Evolutionary conservation across 2,797 vertebrate species (phyloP).

Genomic region (Bradypodion ventrale): DNA sequence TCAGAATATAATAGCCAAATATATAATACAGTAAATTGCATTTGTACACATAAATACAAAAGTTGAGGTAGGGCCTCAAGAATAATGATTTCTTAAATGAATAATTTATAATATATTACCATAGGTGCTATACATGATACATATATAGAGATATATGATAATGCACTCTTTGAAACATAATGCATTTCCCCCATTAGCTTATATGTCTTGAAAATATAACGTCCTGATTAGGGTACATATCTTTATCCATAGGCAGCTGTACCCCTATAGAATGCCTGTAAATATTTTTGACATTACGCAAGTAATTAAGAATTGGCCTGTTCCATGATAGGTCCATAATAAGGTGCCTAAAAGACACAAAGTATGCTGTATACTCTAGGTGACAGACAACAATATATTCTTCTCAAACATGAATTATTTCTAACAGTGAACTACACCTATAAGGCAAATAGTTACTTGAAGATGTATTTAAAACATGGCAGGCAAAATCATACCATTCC

Average conservation of each 20-base stretch:
- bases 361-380: slow-evolving; percentile 82
- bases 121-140: slow-evolving; percentile 79
- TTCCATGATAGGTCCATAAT: slow-evolving; percentile 89
- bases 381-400: slow-evolving; percentile 82
- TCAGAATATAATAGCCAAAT: slow-evolving; percentile 96
- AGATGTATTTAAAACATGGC: slow-evolving; percentile 85
- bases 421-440: slow-evolving; percentile 86
- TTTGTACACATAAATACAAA: slow-evolving; percentile 99
- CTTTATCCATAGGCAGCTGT: slow-evolving; percentile 96
- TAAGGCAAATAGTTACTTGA: slow-evolving; percentile 98
- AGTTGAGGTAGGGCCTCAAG: slow-evolving; percentile 99
- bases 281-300: slow-evolving; percentile 92
- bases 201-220: slow-evolving; percentile 78
- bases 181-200: slow-evolving; percentile 77
- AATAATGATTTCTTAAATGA: slow-evolving; percentile 90
- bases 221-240: slow-evolving; percentile 90
- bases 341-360: slow-evolving; percentile 94
- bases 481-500: slow-evolving; percentile 84
- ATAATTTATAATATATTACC: slow-evolving; percentile 86
- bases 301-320: slow-evolving; percentile 96
- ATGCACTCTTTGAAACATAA: slow-evolving; percentile 84
- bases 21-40: slow-evolving; percentile 97
- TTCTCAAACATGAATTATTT: slow-evolving; percentile 79
- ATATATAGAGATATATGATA: slow-evolving; percentile 61
- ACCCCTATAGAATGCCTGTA: slow-evolving; percentile 88